Evolutionary conservation across 2,113 vertebrate genomes (phyloP).

Genomic region (Scytalopus superciliaris): DNA sequence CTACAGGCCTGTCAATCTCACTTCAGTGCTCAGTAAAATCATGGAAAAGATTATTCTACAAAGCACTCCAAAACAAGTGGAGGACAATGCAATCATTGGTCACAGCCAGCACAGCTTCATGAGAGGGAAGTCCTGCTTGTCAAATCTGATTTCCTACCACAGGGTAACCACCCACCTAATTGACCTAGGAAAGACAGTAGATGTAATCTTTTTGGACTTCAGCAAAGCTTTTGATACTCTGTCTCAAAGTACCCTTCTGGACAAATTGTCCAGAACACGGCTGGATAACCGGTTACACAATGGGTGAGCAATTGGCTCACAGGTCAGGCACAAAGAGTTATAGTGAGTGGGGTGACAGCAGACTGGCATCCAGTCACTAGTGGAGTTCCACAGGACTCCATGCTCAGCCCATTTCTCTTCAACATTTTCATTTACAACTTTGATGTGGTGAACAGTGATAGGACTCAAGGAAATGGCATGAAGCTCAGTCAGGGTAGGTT

Average conservation of each 20-base stretch:
- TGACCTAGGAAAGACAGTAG: neutral
- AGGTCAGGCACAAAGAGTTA: neutral
- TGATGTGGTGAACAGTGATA: neutral
- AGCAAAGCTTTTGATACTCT: neutral
- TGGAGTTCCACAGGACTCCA: neutral
- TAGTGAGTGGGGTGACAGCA: neutral
- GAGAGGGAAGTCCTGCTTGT: neutral
- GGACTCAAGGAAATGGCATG: neutral
- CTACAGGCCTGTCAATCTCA: neutral
- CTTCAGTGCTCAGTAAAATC: neutral
- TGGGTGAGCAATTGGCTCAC: neutral
- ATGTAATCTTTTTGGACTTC: neutral
- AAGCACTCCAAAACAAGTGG: neutral
- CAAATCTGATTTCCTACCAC: neutral
- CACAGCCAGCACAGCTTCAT: neutral
- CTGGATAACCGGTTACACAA: fast-evolving
- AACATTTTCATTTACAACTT: neutral
- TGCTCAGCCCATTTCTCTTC: neutral
- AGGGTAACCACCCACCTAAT: neutral
- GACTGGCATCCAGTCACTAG: neutral
- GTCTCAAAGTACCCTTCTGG: neutral
- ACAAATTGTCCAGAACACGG: neutral
- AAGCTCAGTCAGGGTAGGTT: neutral
- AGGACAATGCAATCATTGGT: neutral
- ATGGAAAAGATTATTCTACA: neutral